Conservation (phyloP, 2,888 invertebrate genomes). For the Euplexia lucipara region DNA sequence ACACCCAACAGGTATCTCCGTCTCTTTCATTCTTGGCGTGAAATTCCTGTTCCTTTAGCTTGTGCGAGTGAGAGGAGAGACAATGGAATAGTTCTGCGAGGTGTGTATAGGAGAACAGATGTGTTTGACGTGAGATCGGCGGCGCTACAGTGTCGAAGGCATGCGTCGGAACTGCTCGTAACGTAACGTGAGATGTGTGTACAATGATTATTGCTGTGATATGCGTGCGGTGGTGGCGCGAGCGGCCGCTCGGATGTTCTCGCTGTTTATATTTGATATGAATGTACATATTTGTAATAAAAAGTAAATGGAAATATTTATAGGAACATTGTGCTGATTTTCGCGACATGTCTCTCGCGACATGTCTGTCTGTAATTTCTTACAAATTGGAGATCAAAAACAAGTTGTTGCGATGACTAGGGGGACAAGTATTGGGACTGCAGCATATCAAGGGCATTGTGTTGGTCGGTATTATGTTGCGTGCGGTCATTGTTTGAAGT, state of each 20-base stretch:
- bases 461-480: background rate
- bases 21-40: conserved; percentile 54
- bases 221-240: conserved; percentile 25
- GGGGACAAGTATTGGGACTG: conserved; percentile 11
- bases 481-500: background rate
- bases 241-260: conserved; percentile 30
- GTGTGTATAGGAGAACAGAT: conserved; percentile 56
- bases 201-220: conserved; percentile 40
- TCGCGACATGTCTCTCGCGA: background rate
- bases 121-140: conserved; percentile 55
- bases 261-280: conserved; percentile 9
- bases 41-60: conserved; percentile 32
- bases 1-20: conserved; percentile 66
- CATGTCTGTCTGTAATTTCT: too few relatives aligned
- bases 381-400: background rate
- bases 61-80: conserved; percentile 60
- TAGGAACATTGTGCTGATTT: background rate
- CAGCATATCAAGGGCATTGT: conserved; percentile 12
- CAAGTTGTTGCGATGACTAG: conserved; percentile 6
- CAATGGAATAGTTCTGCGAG: conserved; percentile 42
- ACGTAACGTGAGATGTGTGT: conserved; percentile 28
- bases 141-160: conserved; percentile 55
- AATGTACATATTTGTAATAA: conserved; percentile 31
- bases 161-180: conserved; percentile 47
- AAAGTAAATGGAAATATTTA: conserved; percentile 19